Evolutionary conservation across 2,113 vertebrate species (phyloP).

Genomic region (Setophaga kirtlandii): DNA sequence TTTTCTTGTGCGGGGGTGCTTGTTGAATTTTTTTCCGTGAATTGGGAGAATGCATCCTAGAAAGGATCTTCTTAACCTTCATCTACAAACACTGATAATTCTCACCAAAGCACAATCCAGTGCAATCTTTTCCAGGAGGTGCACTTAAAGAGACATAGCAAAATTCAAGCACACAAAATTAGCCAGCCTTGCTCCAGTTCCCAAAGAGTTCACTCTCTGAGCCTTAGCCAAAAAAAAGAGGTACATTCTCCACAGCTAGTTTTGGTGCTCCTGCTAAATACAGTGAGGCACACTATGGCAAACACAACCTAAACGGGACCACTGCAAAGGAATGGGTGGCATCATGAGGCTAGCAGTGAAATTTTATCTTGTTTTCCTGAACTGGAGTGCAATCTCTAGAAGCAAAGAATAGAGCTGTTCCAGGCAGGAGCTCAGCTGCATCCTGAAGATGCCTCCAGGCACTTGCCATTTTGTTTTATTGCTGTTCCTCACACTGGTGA

Average conservation of each 20-base stretch:
- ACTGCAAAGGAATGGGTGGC: background rate
- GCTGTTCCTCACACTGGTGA: background rate
- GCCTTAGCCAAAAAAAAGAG: background rate
- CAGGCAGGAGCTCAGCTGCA: background rate
- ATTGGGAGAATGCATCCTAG: background rate
- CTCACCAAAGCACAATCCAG: background rate
- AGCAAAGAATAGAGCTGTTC: background rate
- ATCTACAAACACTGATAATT: background rate
- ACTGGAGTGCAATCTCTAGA: background rate
- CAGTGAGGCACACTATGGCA: accelerated
- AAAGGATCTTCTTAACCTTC: background rate
- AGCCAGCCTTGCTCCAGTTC: background rate
- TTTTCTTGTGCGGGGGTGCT: background rate
- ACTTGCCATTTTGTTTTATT: background rate
- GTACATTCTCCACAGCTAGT: background rate
- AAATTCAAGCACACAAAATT: background rate
- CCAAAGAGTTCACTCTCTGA: background rate
- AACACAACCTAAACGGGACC: background rate
- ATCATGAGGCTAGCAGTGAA: background rate
- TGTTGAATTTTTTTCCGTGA: background rate
- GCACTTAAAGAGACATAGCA: background rate
- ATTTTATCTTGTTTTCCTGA: background rate
- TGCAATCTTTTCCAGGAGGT: background rate
- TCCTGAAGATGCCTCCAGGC: background rate
- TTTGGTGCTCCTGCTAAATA: background rate